These are phyloP conservation scores for Melitaea athalia DNA, from an alignment of 2,888 invertebrate genomes.

Conservation along the genomic window DNA sequence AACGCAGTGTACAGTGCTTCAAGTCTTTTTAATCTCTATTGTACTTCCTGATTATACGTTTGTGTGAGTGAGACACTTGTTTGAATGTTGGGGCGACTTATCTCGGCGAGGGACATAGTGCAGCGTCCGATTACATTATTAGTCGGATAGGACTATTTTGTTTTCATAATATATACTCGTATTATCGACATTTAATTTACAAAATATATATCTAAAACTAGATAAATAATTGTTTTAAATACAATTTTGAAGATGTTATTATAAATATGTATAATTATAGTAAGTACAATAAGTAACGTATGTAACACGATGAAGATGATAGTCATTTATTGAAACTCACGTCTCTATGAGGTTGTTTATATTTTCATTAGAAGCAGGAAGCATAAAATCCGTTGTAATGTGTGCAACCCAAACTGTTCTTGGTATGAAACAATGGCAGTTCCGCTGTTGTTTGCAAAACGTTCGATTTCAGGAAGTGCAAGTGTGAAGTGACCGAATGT, in stretches of 20 bases:
- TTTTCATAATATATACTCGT: constrained; percentile 42
- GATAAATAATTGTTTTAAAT: constrained; percentile 13
- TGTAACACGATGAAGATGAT: constrained; percentile 3
- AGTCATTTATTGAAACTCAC: constrained; percentile 11
- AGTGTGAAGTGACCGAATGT: constrained; percentile 60
- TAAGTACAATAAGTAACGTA: constrained; percentile 4
- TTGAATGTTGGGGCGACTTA: constrained; percentile 81
- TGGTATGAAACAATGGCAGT: constrained; percentile 79
- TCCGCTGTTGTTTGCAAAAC: constrained; percentile 78
- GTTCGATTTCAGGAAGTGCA: constrained; percentile 75
- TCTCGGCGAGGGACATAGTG: constrained; percentile 79
- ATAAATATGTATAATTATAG: neutral
- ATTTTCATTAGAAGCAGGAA: constrained; percentile 79
- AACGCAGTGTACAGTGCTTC: constrained; percentile 71
- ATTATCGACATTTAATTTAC: constrained; percentile 52
- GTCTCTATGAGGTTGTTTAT: constrained; percentile 58
- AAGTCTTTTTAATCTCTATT: constrained; percentile 79
- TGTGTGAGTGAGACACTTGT: constrained; percentile 81
- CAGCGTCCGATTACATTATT: constrained; percentile 80
- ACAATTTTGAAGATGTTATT: neutral
- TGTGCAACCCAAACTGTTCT: constrained; percentile 65
- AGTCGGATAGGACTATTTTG: constrained; percentile 45
- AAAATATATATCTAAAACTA: neutral
- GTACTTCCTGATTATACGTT: constrained; percentile 76
- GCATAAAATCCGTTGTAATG: constrained; percentile 70